Conservation (phyloP, 2,888 invertebrate genomes). For the Apotomis capreana region DNA sequence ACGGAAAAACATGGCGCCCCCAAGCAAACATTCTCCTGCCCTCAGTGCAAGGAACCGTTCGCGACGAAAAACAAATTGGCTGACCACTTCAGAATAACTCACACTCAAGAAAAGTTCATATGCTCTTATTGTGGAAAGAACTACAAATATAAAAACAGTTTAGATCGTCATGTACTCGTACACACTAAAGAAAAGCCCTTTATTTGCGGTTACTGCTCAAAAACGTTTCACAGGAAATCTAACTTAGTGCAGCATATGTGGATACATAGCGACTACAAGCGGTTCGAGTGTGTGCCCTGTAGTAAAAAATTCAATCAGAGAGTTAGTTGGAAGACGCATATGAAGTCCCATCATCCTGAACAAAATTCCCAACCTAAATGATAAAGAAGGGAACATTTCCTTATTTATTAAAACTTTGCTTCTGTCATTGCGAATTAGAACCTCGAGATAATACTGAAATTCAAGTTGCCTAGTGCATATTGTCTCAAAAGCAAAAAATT, state of each 20-base stretch:
- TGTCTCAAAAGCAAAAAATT: too few species aligned
- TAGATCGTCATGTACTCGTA: conserved; percentile 74
- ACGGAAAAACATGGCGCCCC: conserved; percentile 50
- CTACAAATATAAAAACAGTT: conserved; percentile 69
- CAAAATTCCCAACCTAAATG: neutral
- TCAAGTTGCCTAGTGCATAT: too few species aligned
- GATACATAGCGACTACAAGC: conserved; percentile 68
- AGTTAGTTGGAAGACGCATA: conserved; percentile 65
- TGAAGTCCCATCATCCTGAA: conserved; percentile 69
- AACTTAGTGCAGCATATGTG: conserved; percentile 68
- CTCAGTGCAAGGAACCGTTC: conserved; percentile 59
- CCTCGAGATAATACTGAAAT: too few species aligned
- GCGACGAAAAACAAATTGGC: conserved; percentile 54
- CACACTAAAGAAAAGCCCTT: conserved; percentile 77
- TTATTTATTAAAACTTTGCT: too few species aligned
- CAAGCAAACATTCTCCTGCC: conserved; percentile 51
- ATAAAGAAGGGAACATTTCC: too few species aligned
- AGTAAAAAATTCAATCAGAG: conserved; percentile 64
- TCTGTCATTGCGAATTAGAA: too few species aligned
- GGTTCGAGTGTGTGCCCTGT: conserved; percentile 63
- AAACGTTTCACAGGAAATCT: conserved; percentile 67
- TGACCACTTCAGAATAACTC: conserved; percentile 61
- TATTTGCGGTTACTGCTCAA: conserved; percentile 73
- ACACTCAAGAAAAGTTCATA: conserved; percentile 58
- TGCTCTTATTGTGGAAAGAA: conserved; percentile 66